Conservation (phyloP, 2,113 vertebrate genomes). For the Pholis gunnellus region DNA sequence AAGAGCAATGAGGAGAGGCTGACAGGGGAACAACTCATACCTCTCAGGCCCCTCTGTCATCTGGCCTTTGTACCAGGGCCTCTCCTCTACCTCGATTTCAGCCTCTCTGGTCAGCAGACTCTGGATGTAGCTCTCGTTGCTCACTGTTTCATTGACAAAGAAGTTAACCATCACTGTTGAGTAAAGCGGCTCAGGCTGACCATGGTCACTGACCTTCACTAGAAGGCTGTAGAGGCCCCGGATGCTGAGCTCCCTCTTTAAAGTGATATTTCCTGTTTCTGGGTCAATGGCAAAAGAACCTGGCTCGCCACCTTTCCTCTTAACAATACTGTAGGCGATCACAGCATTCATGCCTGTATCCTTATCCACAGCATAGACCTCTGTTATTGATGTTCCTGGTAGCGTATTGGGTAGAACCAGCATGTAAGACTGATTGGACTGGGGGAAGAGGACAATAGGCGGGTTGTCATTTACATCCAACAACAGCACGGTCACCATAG, state of each 20-base stretch:
- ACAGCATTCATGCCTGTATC: constrained; percentile 99
- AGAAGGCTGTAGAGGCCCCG: constrained; percentile 95
- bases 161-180: constrained; percentile 96
- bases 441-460: constrained; percentile 95
- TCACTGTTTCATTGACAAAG: constrained; percentile 97
- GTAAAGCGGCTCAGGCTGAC: constrained; percentile 95
- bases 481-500: constrained; percentile 95
- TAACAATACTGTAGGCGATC: constrained; percentile 97
- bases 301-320: constrained; percentile 91
- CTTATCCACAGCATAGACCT: constrained; percentile 97
- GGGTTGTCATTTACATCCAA: constrained; percentile 99
- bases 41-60: constrained; percentile 86
- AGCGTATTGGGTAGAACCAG: constrained; percentile 93
- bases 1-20: constrained; percentile 89
- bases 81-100: constrained; percentile 92
- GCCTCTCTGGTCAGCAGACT: constrained; percentile 91
- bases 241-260: constrained; percentile 92
- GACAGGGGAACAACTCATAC: constrained; percentile 87
- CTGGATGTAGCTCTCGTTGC: constrained; percentile 97
- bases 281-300: constrained; percentile 96
- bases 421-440: constrained; percentile 97
- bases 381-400: constrained; percentile 97
- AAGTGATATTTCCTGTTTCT: constrained; percentile 97
- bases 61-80: constrained; percentile 86
- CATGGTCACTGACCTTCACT: constrained; percentile 97